These are phyloP conservation scores for Sigmodon hispidus DNA, from an alignment of 2,113 vertebrate species.

Conservation along the genomic window DNA sequence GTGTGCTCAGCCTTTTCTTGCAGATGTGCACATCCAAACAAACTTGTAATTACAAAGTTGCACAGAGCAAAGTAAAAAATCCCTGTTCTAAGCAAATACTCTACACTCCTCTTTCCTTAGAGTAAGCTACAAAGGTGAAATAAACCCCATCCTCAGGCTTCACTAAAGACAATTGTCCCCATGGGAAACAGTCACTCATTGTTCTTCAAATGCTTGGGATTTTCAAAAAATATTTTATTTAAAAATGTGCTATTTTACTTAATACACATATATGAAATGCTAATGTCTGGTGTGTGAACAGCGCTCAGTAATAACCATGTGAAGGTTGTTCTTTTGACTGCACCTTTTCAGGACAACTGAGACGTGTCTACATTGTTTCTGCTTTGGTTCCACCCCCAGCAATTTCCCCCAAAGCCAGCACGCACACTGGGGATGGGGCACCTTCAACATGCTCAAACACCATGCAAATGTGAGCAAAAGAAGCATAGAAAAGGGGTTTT, in stretches of 20 bases:
- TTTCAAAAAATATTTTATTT: not conserved
- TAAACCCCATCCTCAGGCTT: not conserved
- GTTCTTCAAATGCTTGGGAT: not conserved
- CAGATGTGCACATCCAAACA: not conserved
- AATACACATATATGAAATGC: not conserved
- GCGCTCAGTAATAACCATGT: not conserved
- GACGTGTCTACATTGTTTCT: not conserved
- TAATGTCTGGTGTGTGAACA: not conserved
- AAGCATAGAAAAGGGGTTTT: slow-evolving; percentile 83
- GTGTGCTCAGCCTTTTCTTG: slow-evolving; percentile 21
- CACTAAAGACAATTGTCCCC: not conserved
- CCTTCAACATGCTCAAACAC: slow-evolving; percentile 81
- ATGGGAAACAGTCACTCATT: not conserved
- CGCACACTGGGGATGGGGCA: not conserved
- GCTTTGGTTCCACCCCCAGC: not conserved
- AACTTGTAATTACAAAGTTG: not conserved
- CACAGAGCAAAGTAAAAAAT: not conserved
- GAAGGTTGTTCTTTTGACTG: accelerated
- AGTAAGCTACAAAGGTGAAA: not conserved
- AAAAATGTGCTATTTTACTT: not conserved
- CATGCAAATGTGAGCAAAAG: slow-evolving; percentile 86
- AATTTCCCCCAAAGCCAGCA: slow-evolving; percentile 32
- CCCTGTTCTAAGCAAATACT: not conserved
- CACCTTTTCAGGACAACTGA: not conserved
- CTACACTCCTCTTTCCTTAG: not conserved